Evolutionary conservation across 2,888 invertebrate genomes (phyloP).

Genomic region (Steinernema hermaphroditum): DNA sequence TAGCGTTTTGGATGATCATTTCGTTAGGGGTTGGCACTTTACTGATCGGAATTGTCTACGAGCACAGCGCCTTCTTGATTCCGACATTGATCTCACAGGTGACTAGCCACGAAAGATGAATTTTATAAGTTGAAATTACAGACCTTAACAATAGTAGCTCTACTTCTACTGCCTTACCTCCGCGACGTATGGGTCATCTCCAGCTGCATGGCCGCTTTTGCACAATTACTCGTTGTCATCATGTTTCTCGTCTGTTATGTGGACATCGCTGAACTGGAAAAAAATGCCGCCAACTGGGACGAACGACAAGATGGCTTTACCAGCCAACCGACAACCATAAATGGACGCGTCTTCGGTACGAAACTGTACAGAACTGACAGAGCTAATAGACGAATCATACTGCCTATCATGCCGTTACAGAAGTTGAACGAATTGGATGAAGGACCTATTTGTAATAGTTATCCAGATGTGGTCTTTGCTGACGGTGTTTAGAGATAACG

Average conservation of each 20-base stretch:
- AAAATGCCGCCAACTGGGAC: background rate
- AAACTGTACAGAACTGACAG: background rate
- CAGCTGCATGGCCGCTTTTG: constrained; percentile 3
- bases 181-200: constrained; percentile 7
- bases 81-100: constrained; percentile 13
- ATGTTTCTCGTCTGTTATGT: constrained; percentile 4
- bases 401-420: constrained; percentile 6
- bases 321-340: background rate
- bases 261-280: constrained; percentile 7
- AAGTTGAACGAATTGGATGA: constrained; percentile 9
- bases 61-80: constrained; percentile 9
- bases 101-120: background rate
- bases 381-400: background rate
- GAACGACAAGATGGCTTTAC: background rate
- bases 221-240: background rate
- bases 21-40: background rate
- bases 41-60: background rate
- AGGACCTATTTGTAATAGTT: background rate
- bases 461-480: background rate
- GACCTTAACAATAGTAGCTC: background rate
- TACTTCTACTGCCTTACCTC: constrained; percentile 10
- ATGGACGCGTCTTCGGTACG: constrained; percentile 1
- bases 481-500: background rate
- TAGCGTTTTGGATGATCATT: background rate
- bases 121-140: background rate